Base-by-base conservation (phyloP, 2,888 invertebrate genomes). In the Sphinx pinastri region DNA sequence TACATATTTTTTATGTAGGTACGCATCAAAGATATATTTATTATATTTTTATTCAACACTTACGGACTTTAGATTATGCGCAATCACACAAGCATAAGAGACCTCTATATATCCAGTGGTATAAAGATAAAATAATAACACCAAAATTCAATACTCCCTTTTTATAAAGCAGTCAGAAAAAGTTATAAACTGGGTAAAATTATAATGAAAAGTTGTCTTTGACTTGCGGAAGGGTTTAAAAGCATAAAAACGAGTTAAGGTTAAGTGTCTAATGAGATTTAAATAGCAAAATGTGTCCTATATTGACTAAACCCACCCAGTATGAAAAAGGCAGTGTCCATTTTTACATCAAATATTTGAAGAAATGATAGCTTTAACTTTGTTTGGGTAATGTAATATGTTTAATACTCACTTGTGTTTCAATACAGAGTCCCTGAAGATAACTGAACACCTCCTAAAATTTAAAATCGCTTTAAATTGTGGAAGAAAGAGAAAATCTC, bases 401-500 rank as follows among this genome's bases (percentile, higher is more conserved):
- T 16, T 19, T 12, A 49, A 19, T 49, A 63, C 63, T 63, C 49
- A 63, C 63, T 63, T 47, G 63, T 63, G 47, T 19, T 16, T 47
- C 13, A 19, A 12, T 68, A 31, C 49, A 12, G 66, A 57, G 68
- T 13, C 38, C 12, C 31, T 12, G 16, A 57, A 19, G 55, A 49
- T 47, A 47, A 63, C 63, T 63, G 49, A 47, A 63, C 47, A 47
- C 49, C 63, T 63, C 57, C 58, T 16, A 19, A 10, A 55, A 38
- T 58, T 58, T 31, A 58, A 49, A 49, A 68, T 59, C 51, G 19
- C 14, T 38, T 45, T 68, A 57, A 31, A 25, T 68, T 25, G 14
- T 16, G 47, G 58, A 68, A 31, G 11, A 68, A 31, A 7, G 31
- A 47, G 13, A 68, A 58, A 68, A 47, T 57, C 19, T 45, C 63